Evolutionary conservation across 2,797 vertebrate species (phyloP), one percentile per base, ranked within the genome.

Genomic region (Coregonus sp.): DNA sequence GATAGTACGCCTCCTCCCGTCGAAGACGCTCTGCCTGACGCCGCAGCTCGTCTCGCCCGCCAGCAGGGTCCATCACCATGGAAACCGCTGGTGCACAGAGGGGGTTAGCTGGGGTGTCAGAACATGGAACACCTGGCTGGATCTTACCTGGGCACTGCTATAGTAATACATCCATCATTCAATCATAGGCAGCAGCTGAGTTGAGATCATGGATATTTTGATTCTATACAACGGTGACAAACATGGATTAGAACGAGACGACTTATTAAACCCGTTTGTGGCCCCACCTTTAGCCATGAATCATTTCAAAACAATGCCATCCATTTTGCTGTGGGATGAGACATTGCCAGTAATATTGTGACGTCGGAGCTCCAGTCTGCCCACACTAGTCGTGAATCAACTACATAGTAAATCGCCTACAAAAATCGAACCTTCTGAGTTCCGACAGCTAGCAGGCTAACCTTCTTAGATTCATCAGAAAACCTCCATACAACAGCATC

Each of bases 1-100:
- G 96, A 85, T 98, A 98, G 90, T 98, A 99, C 14, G 97, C 96
- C 90, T 99, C 97, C 93, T 99, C 97, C 92, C 97, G 92, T 11
- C 94, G 94, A 86, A 99, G 97, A 84, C 96, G 96, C 85, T 99
- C 97, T 88, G 96, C 95, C 90, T 99, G 97, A 81, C 96, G 93
- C 75, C 94, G 94, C 71, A 96, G 95, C 90, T 97, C 97, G 81
- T 95, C 95, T 91, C 92, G 92, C 90, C 94, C 91, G 86, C 93
- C 91, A 90, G 95, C 94, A 94, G 94, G 94, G 93, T 96, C 95
- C 95, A 96, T 96, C 91, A 89, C 94, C 90, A 81, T 85, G 84
- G 84, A 90, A 90, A 92, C 89, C 92, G 91, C 94, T 95, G 83
- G 66, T 72, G 81, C 66, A 80, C 51, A 81, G 59, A 87, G 56